Evolutionary conservation across 1,140 invertebrate species (phyloP), one percentile per base, ranked within the genome.

Genomic region (Andrena cerasifolii): DNA sequence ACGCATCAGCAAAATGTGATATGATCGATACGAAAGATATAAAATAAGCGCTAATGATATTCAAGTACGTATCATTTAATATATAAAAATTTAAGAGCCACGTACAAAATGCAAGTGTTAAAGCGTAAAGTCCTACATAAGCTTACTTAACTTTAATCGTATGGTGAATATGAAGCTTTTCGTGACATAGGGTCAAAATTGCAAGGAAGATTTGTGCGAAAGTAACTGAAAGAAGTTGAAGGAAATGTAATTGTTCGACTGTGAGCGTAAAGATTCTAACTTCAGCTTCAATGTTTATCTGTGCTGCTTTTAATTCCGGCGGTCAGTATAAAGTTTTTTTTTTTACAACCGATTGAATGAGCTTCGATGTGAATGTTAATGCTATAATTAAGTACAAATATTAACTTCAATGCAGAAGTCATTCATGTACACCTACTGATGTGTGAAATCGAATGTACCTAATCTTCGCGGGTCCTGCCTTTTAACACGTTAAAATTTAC

Each of bases 361-460:
- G 66, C 1, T 65, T 24, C 12, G 3, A 54, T 66, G 56, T 4
- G 26, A 59, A 59, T 36, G 10, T 36, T 70, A 49, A 77, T 12
- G 14, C 7, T 21, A 61, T 77, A 77, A 70, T 77, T 77, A 77
- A 77, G 54, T 77, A 77, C 66, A 58, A 77, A 51, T 58, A 16
- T 76, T 45, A 68, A 26, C 59, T 68, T 21, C 40, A 51, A 51
- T 31, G 40, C 58, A 70, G 58, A 51, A 54, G 33, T 53, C 3
- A 26, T 40, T 6, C 3, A 28, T 49, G 14, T 26, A 43, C 33
- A 33, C 14, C 3, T 43, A 59, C 31, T 24, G 51, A 33, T 51
- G 36, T 26, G 24, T 67, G 8, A 58, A 76, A 68, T 31, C 31
- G 5, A 62, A 62, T 28, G 53, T 78, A 78, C 71, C n/a, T 49